Evolutionary conservation across 2,888 invertebrate genomes (phyloP).

Genomic region (Orthosia gothica): DNA sequence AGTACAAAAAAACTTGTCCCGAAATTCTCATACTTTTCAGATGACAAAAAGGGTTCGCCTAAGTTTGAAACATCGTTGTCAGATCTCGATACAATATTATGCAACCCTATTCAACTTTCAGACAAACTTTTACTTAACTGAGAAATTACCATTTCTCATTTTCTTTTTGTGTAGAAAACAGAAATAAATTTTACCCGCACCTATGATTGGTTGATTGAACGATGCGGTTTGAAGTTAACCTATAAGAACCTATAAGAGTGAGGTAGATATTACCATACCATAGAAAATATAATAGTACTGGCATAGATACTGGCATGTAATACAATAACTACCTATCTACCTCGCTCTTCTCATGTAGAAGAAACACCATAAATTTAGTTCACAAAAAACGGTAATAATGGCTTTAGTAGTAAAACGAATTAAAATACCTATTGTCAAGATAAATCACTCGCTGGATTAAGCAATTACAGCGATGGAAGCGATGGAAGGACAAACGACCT

Average conservation of each 20-base stretch:
- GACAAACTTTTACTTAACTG: background rate
- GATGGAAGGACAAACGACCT: conserved; percentile 47
- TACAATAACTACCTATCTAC: no score
- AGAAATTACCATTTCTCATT: background rate
- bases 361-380: background rate
- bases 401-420: conserved; percentile 4
- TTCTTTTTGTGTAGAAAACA: conserved; percentile 4
- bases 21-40: conserved; percentile 17
- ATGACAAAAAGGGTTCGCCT: conserved; percentile 4
- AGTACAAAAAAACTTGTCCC: background rate
- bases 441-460: conserved; percentile 55
- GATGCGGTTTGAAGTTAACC: conserved; percentile 6
- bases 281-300: no score
- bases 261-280: no score
- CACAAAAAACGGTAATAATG: background rate
- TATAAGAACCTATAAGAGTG: no score
- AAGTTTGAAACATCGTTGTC: conserved; percentile 10
- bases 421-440: conserved; percentile 26
- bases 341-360: background rate
- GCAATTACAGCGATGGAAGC: conserved; percentile 61
- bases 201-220: background rate
- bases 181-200: conserved; percentile 6
- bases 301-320: no score
- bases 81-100: conserved; percentile 1
- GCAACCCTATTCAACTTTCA: background rate